Conservation (phyloP, 2,888 invertebrate genomes). For the Cordilura impudica region DNA sequence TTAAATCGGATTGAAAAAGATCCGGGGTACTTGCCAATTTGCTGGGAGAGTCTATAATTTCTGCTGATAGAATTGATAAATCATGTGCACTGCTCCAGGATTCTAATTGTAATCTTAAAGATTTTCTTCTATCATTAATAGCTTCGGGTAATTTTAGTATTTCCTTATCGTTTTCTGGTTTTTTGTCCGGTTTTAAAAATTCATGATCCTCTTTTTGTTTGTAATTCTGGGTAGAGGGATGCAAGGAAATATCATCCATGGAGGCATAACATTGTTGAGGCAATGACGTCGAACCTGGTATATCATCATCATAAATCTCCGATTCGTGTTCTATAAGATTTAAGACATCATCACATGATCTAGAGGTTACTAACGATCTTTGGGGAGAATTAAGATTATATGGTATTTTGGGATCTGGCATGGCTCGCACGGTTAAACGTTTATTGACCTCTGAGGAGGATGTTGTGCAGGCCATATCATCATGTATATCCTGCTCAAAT, state of each 20-base stretch:
- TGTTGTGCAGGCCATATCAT: conserved; percentile 28
- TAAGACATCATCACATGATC: conserved; percentile 81
- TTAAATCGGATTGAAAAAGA: conserved; percentile 74
- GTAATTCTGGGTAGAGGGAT: conserved; percentile 69
- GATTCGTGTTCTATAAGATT: conserved; percentile 73
- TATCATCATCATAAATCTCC: conserved; percentile 40
- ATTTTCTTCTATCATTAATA: background rate
- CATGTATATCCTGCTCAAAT: conserved; percentile 49
- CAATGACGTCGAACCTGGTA: background rate
- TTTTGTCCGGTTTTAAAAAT: conserved; percentile 33
- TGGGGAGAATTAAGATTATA: conserved; percentile 78
- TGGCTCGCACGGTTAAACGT: conserved; percentile 82
- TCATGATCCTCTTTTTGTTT: conserved; percentile 46
- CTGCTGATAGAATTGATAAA: conserved; percentile 17
- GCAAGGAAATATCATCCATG: conserved; percentile 81
- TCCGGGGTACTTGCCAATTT: conserved; percentile 55
- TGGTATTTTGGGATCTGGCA: conserved; percentile 80
- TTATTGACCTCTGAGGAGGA: conserved; percentile 65
- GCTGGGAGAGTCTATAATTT: conserved; percentile 17
- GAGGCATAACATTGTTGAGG: conserved; percentile 77
- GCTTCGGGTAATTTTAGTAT: background rate
- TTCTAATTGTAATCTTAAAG: conserved; percentile 47
- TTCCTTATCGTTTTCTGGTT: conserved; percentile 9
- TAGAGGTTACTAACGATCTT: conserved; percentile 74
- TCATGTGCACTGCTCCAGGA: conserved; percentile 47